A percentile compares a stretch with the other conserved stretches of the same genome.
These are phyloP conservation scores for Ernsta delagoae DNA, from an alignment of 2,888 invertebrate genomes.

Conservation along the genomic window DNA sequence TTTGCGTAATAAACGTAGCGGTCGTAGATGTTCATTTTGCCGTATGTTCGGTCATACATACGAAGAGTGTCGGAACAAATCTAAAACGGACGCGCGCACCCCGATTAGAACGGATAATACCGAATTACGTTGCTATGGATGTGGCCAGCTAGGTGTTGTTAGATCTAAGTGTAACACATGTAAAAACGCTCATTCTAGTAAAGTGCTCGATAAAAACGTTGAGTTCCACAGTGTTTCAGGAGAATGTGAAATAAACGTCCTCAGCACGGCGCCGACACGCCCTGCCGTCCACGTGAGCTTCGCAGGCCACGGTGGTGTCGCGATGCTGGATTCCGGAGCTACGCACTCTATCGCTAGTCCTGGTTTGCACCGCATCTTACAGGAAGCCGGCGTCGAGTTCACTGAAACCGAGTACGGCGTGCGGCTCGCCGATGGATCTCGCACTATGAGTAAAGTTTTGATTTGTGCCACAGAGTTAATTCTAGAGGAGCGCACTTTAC, in stretches of 20 bases:
- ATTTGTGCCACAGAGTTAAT: not conserved
- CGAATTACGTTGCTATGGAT: not conserved
- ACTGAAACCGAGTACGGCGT: not conserved
- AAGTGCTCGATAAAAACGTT: not conserved
- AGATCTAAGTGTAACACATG: not conserved
- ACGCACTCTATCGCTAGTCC: slow-evolving; percentile 44
- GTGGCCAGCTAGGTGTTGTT: not conserved
- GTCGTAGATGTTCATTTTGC: slow-evolving; percentile 2
- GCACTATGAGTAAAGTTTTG: not conserved
- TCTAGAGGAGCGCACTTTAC: not conserved
- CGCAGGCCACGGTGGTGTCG: not conserved
- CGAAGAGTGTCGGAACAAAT: not conserved
- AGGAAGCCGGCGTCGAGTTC: slow-evolving; percentile 6
- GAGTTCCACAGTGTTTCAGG: slow-evolving; percentile 1
- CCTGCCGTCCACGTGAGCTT: not conserved
- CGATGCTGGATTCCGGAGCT: slow-evolving; percentile 7
- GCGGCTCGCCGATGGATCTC: slow-evolving; percentile 11
- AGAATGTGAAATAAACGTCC: not conserved
- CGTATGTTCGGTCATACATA: not conserved
- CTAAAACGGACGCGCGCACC: not conserved
- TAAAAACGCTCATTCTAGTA: not conserved
- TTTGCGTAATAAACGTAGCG: no score
- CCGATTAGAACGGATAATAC: not conserved
- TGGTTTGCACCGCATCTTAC: slow-evolving; percentile 42
- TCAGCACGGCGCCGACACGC: not conserved